Percentiles rank a stretch among this genome's conserved stretches.
Conservation (phyloP, 2,113 vertebrate species). For the Corythoichthys haematopterus region DNA sequence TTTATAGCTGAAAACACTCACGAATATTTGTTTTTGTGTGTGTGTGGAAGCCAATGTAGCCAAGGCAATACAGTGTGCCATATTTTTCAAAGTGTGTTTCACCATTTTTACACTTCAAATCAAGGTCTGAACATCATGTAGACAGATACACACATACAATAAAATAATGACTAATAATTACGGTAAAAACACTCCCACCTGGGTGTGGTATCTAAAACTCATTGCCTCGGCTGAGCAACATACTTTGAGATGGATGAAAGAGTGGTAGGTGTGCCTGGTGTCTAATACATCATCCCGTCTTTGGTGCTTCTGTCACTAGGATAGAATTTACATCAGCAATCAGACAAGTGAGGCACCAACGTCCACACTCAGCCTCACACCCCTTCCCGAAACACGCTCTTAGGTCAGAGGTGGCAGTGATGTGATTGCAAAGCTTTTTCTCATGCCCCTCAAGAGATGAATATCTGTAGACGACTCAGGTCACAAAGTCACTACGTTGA, state of each 20-base stretch:
- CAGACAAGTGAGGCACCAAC: conserved; percentile 33
- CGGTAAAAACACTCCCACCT: background rate
- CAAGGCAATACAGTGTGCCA: background rate
- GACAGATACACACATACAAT: background rate
- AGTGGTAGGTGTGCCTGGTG: conserved; percentile 22
- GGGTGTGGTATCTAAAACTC: conserved; percentile 12
- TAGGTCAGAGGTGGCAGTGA: conserved; percentile 33
- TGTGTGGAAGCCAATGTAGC: background rate
- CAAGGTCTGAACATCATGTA: background rate
- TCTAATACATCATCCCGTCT: conserved; percentile 46
- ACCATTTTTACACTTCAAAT: background rate
- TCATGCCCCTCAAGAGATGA: conserved; percentile 22
- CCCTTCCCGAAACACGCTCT: conserved; percentile 24
- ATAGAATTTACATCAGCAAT: conserved; percentile 60
- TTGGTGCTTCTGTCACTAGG: conserved; percentile 42
- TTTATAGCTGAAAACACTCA: background rate
- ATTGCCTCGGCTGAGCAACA: conserved; percentile 28
- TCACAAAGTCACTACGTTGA: conserved; percentile 4
- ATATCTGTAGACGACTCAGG: conserved; percentile 4
- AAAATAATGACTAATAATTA: background rate
- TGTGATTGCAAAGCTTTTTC: conserved; percentile 28
- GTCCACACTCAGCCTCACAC: conserved; percentile 31
- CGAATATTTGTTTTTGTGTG: background rate
- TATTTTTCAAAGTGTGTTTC: background rate
- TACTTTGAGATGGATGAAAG: conserved; percentile 53